Base-by-base conservation (phyloP, 2,888 invertebrate species). In the Timandra comae region DNA sequence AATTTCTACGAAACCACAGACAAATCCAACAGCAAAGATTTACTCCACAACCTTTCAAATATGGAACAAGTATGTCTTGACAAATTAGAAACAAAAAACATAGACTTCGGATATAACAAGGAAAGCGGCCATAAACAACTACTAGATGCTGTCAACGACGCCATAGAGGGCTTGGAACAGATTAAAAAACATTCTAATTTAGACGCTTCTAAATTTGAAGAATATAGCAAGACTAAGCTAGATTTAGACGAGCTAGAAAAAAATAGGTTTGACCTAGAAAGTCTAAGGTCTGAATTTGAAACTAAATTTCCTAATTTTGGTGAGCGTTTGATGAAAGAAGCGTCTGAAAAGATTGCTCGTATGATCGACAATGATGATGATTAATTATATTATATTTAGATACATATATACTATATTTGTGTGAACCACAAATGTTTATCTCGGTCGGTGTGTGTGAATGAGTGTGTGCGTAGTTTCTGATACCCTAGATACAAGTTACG, bases 171-270 rank as follows among this genome's bases (percentile, higher is more conserved):
- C 0, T 43, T 86, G 1, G 74, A 74, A 12, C 56, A 73, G 8
- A 79, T 86, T 0, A 81, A 78, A 43, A 74, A 62, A 10, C 72
- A 78, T 36, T 84, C 78, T 0, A 65, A 76, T 1, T 41, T 85
- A 2, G 73, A 82, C 13, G 3, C 52, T 0, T 39, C 55, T 0
- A 81, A 77, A 35, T 75, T 78, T 19, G 57, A 63, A 22, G 71
- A 76, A 27, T 80, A 73, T 23, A 61, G 65, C 0, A 61, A 55
- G 3, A 60, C 73, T 0, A 52, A 75, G 11, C 39, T 23, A 0
- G 54, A 20, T 16, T 36, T 82, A 0, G 56, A 63, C 3, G 58
- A 68, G 1, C 22, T 81, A 1, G 63, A 72, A 8, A 68, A 63
- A 3, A 63, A 72, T 12, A 48, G 58, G 16, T 57, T 69, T 23